Evolutionary conservation across 1,140 invertebrate species (phyloP), one percentile per base, ranked within the genome.

Genomic region (Drosophila truncata): DNA sequence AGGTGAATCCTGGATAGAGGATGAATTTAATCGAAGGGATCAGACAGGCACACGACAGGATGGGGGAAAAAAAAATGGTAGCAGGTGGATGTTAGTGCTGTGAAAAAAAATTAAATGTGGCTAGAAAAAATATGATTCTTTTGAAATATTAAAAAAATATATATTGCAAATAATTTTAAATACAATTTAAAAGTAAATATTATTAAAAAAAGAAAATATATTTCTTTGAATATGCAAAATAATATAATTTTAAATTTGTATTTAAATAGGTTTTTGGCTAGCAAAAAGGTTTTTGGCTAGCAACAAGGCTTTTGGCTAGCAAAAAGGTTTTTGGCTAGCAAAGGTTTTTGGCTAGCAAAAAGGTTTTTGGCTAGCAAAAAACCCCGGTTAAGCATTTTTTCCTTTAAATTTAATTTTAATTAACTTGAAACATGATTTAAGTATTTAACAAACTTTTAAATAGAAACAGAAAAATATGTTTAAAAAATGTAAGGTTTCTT

Each of bases 1-100:
- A 55, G 52, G 33, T 39, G 52, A 37, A 55, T 55, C 52, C 33
- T 37, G 33, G 20, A 55, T 18, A 14, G n/a, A 59, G 54, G 42
- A 72, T 41, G 70, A 73, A 72, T 73, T 73, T 73, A 73, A 73
- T 73, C 70, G 70, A 72, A 73, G 44, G 70, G 67, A 73, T 73
- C 70, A 50, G 60, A 18, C 33, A n/a, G 54, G 42, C 70, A 60
- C 54, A 72, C 70, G 70, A 73, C 70, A 35, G 10, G 20, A 55
- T 52, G 49, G 39, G 10, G 10, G 16, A 18, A 58, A 42, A 27
- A 25, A 50, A n/a, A n/a, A n/a, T 6, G 57, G 41, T 18, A 46
- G 16, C 20, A 33, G 16, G 27, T 66, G 27, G 29, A 27, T n/a
- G 18, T 20, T 16, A 65, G 62, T 42, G 62, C 9, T 65, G 62